Conservation (phyloP, 1,140 invertebrate genomes). For the Heliconius eleuchia region DNA sequence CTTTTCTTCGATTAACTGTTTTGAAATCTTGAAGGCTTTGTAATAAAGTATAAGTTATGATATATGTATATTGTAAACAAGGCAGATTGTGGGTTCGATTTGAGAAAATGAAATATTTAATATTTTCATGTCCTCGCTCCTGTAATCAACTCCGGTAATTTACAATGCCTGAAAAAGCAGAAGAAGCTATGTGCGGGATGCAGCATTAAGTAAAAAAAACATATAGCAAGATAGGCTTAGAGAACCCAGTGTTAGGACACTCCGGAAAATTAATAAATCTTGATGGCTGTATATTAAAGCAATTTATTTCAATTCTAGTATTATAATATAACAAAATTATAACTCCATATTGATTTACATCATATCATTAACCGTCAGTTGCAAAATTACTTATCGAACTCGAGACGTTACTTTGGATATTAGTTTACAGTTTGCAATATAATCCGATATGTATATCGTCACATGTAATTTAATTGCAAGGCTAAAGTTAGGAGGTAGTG, state of each 20-base stretch:
- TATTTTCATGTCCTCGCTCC: no score
- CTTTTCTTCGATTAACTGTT: no score
- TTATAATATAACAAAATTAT: not conserved
- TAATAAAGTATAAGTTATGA: no score
- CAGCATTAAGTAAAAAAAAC: no score
- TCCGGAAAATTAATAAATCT: not conserved
- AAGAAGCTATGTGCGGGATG: no score
- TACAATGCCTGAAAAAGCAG: no score
- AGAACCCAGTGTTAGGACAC: not conserved
- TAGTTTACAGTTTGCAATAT: not conserved
- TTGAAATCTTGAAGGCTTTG: no score
- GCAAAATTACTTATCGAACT: constrained; percentile 1
- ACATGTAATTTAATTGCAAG: not conserved
- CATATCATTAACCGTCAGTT: not conserved
- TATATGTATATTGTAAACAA: no score
- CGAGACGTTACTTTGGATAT: not conserved
- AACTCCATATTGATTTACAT: constrained; percentile 2
- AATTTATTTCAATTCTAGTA: not conserved
- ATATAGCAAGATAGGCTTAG: no score
- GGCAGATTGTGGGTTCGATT: no score
- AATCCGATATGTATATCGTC: not conserved
- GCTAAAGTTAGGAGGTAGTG: not conserved
- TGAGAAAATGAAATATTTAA: no score
- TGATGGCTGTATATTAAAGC: not conserved
- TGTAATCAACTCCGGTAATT: no score